Percentiles rank a stretch among this genome's conserved stretches.
phyloP scores from a whole-genome alignment of 2,888 invertebrate species.

The Lepidochrysops patricia region DNA sequence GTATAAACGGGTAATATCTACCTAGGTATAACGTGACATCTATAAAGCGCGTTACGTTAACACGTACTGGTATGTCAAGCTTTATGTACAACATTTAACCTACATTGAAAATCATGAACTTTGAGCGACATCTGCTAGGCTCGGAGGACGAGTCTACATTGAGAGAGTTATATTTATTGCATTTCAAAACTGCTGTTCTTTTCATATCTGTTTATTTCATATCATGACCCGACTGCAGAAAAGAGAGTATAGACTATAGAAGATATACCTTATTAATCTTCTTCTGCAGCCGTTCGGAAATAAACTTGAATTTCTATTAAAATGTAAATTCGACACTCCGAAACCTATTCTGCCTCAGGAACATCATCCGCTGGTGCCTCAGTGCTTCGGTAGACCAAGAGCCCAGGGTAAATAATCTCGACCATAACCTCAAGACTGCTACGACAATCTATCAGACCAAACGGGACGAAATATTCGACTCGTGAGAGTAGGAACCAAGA shows the following conservation, averaged over 20 bases:
- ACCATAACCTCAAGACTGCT: no score
- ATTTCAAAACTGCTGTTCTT: background rate
- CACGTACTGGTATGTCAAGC: conserved; percentile 8
- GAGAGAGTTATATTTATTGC: background rate
- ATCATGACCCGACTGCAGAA: no score
- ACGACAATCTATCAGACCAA: background rate
- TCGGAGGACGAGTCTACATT: background rate
- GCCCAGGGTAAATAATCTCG: background rate
- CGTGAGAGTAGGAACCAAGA: conserved; percentile 10
- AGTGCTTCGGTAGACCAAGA: background rate
- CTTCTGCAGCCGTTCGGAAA: no score
- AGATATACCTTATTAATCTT: no score
- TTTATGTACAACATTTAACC: conserved; percentile 7
- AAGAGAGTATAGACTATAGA: no score
- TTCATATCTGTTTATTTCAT: no score
- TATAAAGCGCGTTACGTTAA: conserved; percentile 10
- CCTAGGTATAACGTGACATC: conserved; percentile 6
- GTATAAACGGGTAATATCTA: background rate
- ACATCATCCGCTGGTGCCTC: background rate
- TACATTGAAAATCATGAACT: conserved; percentile 6
- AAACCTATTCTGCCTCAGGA: background rate
- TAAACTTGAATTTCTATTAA: no score
- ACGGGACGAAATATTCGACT: background rate
- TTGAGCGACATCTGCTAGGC: conserved; percentile 6
- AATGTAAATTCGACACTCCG: background rate